Conservation (phyloP, 2,113 vertebrate species). For the Mustela nigripes region DNA sequence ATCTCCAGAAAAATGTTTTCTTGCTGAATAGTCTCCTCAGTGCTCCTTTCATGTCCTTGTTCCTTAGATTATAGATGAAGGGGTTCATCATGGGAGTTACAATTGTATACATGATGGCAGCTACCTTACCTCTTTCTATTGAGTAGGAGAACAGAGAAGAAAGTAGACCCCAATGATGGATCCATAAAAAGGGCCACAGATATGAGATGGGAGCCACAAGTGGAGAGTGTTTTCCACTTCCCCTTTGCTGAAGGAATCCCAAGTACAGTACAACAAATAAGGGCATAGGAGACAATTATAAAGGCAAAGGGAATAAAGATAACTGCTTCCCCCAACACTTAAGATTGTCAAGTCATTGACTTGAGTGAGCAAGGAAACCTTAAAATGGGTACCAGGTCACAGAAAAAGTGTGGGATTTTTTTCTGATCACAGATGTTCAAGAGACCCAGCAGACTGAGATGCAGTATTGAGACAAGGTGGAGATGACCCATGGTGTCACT, state of each 20-base stretch:
- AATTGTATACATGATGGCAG: slow-evolving; percentile 65
- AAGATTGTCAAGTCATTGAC: slow-evolving; percentile 60
- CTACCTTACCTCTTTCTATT: slow-evolving; percentile 40
- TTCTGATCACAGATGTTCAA: slow-evolving; percentile 67
- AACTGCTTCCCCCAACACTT: background rate
- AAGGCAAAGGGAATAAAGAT: slow-evolving; percentile 63
- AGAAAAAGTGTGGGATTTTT: slow-evolving; percentile 72
- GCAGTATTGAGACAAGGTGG: slow-evolving; percentile 33
- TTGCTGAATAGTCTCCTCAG: slow-evolving; percentile 28
- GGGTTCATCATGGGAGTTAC: slow-evolving; percentile 73
- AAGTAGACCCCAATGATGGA: slow-evolving; percentile 71
- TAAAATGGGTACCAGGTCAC: slow-evolving; percentile 70
- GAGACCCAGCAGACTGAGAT: slow-evolving; percentile 58
- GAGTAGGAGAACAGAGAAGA: slow-evolving; percentile 62
- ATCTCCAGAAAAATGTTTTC: background rate
- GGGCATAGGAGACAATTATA: slow-evolving; percentile 63
- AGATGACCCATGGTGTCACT: background rate
- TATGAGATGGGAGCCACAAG: slow-evolving; percentile 63
- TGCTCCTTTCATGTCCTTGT: slow-evolving; percentile 67
- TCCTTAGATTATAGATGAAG: slow-evolving; percentile 79
- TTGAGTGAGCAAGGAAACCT: slow-evolving; percentile 72
- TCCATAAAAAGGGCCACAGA: slow-evolving; percentile 68
- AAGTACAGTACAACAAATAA: slow-evolving; percentile 63
- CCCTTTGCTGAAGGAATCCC: slow-evolving; percentile 48
- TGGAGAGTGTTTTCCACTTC: slow-evolving; percentile 76